These are phyloP conservation scores for Microctonus aethiopoides DNA, from an alignment of 2,888 invertebrate species.

Conservation along the genomic window DNA sequence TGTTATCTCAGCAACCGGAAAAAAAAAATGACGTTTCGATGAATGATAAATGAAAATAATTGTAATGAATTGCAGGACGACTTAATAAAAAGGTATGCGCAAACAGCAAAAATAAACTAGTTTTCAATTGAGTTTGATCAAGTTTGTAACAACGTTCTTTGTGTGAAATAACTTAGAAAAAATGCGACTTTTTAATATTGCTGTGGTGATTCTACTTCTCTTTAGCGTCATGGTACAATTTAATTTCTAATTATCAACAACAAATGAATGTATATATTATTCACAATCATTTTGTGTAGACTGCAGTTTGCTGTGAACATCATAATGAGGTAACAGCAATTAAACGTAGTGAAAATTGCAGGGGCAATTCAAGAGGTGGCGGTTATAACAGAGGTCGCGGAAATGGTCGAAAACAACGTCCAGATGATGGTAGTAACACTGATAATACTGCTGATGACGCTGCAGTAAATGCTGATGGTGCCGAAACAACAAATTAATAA, in stretches of 20 bases:
- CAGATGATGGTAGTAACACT: not conserved
- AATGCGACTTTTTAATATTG: slow-evolving; percentile 35
- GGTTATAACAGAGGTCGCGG: slow-evolving; percentile 10
- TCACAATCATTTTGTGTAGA: not conserved
- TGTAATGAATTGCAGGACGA: not conserved
- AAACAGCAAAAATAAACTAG: not conserved
- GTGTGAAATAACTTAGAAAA: not conserved
- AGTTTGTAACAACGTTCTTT: not conserved
- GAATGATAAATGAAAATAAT: slow-evolving; percentile 7
- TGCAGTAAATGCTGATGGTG: no score
- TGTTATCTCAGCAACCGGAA: not conserved
- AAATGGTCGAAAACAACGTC: slow-evolving; percentile 22
- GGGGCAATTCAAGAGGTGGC: slow-evolving; percentile 16
- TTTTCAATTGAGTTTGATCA: not conserved
- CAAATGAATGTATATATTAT: not conserved
- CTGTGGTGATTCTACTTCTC: slow-evolving; percentile 26
- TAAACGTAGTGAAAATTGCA: slow-evolving; percentile 9
- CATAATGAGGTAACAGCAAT: slow-evolving; percentile 10
- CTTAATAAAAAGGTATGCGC: not conserved
- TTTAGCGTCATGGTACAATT: slow-evolving; percentile 33
- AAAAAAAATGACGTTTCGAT: slow-evolving; percentile 5
- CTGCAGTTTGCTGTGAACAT: slow-evolving; percentile 17
- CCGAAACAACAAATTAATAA: not conserved
- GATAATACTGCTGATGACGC: no score
- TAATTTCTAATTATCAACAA: not conserved